Conservation (phyloP, 2,113 vertebrate species). For the Penelope pileata region DNA sequence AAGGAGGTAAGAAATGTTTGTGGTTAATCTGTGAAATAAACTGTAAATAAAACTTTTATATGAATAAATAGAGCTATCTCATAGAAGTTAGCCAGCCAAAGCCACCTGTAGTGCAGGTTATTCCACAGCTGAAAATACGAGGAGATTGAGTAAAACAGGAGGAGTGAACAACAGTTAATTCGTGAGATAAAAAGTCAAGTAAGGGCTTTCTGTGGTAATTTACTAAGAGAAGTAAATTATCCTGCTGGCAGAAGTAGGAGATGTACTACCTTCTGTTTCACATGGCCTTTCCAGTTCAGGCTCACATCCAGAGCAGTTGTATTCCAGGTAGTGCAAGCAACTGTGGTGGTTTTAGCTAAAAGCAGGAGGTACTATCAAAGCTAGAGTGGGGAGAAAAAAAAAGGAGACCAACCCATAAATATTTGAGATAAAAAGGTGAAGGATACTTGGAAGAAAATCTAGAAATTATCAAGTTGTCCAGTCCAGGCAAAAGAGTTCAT, state of each 20-base stretch:
- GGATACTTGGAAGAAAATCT: neutral
- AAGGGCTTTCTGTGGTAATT: neutral
- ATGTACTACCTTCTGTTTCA: neutral
- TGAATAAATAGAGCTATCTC: neutral
- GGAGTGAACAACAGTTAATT: neutral
- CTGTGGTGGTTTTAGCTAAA: neutral
- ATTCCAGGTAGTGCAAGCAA: neutral
- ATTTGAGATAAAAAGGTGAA: neutral
- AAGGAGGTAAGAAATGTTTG: constrained; percentile 85
- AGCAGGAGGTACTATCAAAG: neutral
- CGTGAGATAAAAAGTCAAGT: neutral
- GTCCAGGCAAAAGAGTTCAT: neutral
- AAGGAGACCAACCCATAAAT: neutral
- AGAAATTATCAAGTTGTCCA: neutral
- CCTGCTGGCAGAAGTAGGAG: neutral
- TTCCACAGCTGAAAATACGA: neutral
- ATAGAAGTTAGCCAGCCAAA: neutral
- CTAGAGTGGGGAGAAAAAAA: neutral
- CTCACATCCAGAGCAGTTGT: neutral
- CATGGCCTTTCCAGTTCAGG: neutral
- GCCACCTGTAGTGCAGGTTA: neutral
- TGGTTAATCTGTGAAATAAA: neutral
- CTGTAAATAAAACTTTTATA: neutral
- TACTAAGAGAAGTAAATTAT: neutral
- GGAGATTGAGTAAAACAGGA: neutral